A percentile compares a stretch with the other conserved stretches of the same genome.
phyloP scores from a whole-genome alignment of 2,797 vertebrate species.

The Artibeus lituratus region DNA sequence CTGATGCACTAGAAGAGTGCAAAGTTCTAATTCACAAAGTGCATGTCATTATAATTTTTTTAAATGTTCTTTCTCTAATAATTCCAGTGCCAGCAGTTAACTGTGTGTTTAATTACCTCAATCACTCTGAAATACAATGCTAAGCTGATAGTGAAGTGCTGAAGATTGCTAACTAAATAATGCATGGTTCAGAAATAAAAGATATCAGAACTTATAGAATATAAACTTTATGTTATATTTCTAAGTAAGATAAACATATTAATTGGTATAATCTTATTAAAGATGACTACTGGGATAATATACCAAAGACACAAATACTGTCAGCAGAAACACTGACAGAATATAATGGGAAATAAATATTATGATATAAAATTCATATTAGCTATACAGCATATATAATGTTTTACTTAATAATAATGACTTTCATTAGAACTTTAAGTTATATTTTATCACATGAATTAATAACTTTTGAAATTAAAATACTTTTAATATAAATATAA shows the following conservation, averaged over 20 bases:
- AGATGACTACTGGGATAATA: neutral
- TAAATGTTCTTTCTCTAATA: neutral
- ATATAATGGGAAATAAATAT: neutral
- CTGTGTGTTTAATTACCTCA: neutral
- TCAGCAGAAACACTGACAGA: neutral
- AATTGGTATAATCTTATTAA: neutral
- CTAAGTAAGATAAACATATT: neutral
- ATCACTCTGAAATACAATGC: slow-evolving; percentile 56
- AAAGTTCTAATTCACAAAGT: neutral
- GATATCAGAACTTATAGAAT: neutral
- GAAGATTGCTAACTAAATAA: slow-evolving; percentile 24
- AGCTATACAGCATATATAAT: neutral
- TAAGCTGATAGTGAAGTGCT: neutral
- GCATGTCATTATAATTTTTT: neutral
- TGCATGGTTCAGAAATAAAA: slow-evolving; percentile 1
- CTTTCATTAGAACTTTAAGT: neutral
- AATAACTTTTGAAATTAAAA: neutral
- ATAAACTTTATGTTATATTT: neutral
- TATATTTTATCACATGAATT: neutral
- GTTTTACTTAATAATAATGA: neutral
- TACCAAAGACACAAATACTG: neutral
- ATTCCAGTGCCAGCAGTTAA: slow-evolving; percentile 14
- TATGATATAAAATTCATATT: neutral
- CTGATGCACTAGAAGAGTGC: neutral
- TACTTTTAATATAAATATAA: neutral